A percentile compares a stretch with the other conserved stretches of the same genome.
These are phyloP conservation scores for Microctonus brassicae DNA, from an alignment of 2,888 invertebrate species.

Conservation along the genomic window DNA sequence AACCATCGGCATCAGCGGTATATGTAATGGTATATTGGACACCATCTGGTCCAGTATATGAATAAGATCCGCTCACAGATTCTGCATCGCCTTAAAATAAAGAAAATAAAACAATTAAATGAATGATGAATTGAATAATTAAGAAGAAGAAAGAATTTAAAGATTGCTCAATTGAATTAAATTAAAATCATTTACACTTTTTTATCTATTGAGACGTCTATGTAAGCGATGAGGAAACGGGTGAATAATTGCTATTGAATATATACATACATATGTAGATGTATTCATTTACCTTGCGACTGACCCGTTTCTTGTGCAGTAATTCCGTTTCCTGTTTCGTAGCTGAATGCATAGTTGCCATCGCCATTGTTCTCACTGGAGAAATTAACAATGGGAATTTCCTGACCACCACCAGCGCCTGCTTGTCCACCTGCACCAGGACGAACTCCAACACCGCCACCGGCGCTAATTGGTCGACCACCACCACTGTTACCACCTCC, in stretches of 20 bases:
- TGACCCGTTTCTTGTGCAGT: constrained; percentile 62
- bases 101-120: not conserved
- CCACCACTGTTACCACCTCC: constrained; percentile 30
- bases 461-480: constrained; percentile 34
- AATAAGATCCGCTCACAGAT: constrained; percentile 62
- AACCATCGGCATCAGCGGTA: constrained; percentile 63
- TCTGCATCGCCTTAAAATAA: constrained; percentile 54
- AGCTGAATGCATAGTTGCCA: constrained; percentile 62
- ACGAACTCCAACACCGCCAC: constrained; percentile 35
- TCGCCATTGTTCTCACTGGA: constrained; percentile 60
- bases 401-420: constrained; percentile 50
- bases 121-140: not conserved
- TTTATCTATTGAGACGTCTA: constrained; percentile 1
- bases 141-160: constrained; percentile 32
- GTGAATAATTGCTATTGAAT: constrained; percentile 14
- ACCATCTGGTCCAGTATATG: constrained; percentile 63
- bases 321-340: constrained; percentile 65
- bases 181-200: not conserved
- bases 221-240: constrained; percentile 8
- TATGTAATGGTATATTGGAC: constrained; percentile 60
- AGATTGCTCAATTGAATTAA: constrained; percentile 16
- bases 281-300: constrained; percentile 53
- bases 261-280: not conserved
- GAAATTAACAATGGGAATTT: constrained; percentile 60
- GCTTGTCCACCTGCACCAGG: constrained; percentile 42